These are phyloP conservation scores for Acyrthosiphon pisum DNA, from an alignment of 1,140 invertebrate genomes.

Conservation along the genomic window DNA sequence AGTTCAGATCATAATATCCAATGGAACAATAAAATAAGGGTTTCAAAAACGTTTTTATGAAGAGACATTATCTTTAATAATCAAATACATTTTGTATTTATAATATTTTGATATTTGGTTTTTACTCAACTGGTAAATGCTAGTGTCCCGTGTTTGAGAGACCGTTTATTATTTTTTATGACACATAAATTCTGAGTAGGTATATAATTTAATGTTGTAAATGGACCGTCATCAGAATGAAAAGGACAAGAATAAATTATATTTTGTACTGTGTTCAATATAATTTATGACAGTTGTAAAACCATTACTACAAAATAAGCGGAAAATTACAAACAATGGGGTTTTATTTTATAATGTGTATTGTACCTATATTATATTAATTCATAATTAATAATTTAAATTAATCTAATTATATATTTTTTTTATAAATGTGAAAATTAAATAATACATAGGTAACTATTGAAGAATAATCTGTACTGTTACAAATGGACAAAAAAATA, in stretches of 20 bases:
- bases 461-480: too few species aligned
- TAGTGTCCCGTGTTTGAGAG: background rate
- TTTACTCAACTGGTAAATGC: background rate
- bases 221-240: background rate
- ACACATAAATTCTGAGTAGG: background rate
- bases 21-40: background rate
- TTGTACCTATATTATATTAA: background rate
- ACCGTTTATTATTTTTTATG: background rate
- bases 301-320: constrained; percentile 9
- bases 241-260: constrained; percentile 11
- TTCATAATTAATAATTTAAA: background rate
- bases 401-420: background rate
- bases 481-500: too few species aligned
- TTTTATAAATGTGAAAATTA: background rate
- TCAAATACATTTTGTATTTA: background rate
- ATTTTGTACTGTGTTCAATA: background rate
- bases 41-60: background rate
- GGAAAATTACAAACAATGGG: background rate
- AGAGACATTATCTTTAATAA: background rate
- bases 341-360: background rate
- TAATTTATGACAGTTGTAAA: background rate
- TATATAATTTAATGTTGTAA: constrained; percentile 20
- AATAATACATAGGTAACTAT: background rate
- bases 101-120: background rate
- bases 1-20: background rate